These are phyloP conservation scores for Vicugna pacos DNA, from an alignment of 2,113 vertebrate genomes.

Conservation along the genomic window DNA sequence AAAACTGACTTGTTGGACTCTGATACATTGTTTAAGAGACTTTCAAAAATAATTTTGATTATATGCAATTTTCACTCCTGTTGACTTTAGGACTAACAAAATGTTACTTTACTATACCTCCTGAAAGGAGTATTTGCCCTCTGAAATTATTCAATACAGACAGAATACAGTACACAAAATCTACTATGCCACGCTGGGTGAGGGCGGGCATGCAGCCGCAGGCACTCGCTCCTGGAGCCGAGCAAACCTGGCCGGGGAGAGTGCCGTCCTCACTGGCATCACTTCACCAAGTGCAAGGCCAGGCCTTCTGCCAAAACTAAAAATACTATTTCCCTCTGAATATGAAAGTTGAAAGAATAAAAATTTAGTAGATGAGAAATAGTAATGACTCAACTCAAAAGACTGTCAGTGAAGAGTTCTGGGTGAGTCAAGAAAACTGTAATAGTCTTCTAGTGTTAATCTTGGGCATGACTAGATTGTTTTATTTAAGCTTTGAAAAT, in stretches of 20 bases:
- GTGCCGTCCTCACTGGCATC: background rate
- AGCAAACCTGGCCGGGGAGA: background rate
- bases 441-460: background rate
- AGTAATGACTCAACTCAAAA: background rate
- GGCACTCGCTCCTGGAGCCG: background rate
- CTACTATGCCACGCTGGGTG: background rate
- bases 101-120: background rate
- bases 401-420: background rate
- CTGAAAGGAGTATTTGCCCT: background rate
- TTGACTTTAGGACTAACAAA: background rate
- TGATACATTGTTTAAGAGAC: background rate
- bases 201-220: background rate
- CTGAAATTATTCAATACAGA: background rate
- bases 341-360: background rate
- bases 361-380: background rate
- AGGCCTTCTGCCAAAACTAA: constrained; percentile 41
- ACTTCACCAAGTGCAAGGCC: background rate
- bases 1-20: background rate
- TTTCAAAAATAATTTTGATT: constrained; percentile 31
- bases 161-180: background rate
- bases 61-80: background rate
- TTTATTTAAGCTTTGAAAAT: constrained; percentile 3
- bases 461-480: background rate
- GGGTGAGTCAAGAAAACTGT: background rate
- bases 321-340: background rate